Base-by-base conservation (phyloP, 2,797 vertebrate species). In the Sparus aurata region DNA sequence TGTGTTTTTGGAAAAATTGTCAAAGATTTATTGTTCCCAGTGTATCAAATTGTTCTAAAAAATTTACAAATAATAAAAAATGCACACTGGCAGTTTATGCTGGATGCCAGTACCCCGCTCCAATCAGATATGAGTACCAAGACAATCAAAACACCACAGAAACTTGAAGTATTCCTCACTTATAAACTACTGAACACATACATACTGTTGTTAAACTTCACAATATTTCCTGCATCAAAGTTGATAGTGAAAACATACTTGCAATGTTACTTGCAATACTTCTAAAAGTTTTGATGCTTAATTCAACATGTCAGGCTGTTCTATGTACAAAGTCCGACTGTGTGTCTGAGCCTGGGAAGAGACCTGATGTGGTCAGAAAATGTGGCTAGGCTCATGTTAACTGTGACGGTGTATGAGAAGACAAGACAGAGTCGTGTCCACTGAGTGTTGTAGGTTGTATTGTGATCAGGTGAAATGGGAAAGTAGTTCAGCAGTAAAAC, bases 21-120 rank as follows among this genome's bases (percentile, higher is more conserved):
- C 1, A 49, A 70, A 61, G 63, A 83, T 78, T 75, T 91, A 90
- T 88, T 85, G 74, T 90, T 89, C 88, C 77, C 75, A 86, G 85
- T 47, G 69, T 70, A 74, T 77, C 69, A 79, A 78, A 83, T 82
- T 20, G 3, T 85, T 78, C 53, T 75, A 12, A 85, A 83, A 88
- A 73, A 84, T 69, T 38, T 75, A 66, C 41, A 82, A 83, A 81
- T 69, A 73, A 73, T 80, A 75, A 67, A 61, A 49, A 4, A 73
- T 7, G 78, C 25, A 76, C 27, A 60, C 66, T 79, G 70, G 72
- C 77, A 82, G 75, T 66, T 73, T 59, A 61, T 60, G 65, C 73
- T 70, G 67, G 81, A 70, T 11, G 11, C 23, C 53, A 49, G 54
- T 17, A n/a, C 18, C 43, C 47, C 22, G 30, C 23, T 79, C 58